phyloP scores from a whole-genome alignment of 2,113 vertebrate species.

The Pluvianellus socialis region DNA sequence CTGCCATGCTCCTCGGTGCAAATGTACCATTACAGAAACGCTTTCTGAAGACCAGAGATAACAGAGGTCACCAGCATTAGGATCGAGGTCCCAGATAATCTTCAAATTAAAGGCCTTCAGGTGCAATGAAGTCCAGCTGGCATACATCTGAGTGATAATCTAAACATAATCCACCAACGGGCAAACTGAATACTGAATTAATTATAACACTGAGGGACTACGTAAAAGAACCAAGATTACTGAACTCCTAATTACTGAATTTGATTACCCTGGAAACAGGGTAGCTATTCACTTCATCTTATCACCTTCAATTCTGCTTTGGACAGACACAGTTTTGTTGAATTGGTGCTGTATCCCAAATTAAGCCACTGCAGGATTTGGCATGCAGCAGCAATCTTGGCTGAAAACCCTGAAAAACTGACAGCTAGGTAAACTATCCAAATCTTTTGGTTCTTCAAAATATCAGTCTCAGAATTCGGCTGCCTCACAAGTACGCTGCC shows the following conservation, averaged over 20 bases:
- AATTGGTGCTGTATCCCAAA: background rate
- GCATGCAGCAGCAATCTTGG: background rate
- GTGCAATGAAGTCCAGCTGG: slow-evolving; percentile 23
- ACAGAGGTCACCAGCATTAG: slow-evolving; percentile 13
- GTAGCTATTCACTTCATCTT: background rate
- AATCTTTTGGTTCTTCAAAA: background rate
- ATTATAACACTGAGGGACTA: background rate
- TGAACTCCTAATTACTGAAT: slow-evolving; percentile 3
- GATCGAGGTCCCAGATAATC: slow-evolving; percentile 24
- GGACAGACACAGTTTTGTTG: background rate
- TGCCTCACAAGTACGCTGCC: background rate
- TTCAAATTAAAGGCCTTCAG: slow-evolving; percentile 33
- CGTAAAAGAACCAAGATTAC: background rate
- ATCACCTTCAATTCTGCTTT: background rate
- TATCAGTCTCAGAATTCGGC: background rate
- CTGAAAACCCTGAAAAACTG: background rate
- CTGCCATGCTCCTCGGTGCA: background rate
- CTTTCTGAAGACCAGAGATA: slow-evolving; percentile 46
- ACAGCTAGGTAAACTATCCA: background rate
- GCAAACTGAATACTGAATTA: background rate
- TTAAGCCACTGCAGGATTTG: background rate
- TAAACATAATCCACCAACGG: slow-evolving; percentile 1
- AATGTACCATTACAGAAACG: background rate
- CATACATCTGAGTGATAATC: slow-evolving; percentile 5
- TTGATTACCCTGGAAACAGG: slow-evolving; percentile 17